Evolutionary conservation across 2,888 invertebrate genomes (phyloP), one percentile per base, ranked within the genome.

Genomic region (Zygogramma bicolorata): DNA sequence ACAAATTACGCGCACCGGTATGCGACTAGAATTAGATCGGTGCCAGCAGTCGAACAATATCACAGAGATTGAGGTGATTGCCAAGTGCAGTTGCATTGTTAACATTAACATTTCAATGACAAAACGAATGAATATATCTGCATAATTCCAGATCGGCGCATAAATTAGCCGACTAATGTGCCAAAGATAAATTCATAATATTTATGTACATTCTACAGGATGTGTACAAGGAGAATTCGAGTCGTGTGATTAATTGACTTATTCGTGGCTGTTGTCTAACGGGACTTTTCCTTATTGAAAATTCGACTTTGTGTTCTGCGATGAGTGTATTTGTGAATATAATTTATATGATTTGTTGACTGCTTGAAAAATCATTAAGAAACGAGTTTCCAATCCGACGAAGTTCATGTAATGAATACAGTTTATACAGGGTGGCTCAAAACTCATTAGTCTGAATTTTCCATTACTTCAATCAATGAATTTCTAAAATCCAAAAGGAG

Each of bases 41-140:
- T 8, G 25, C 53, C 53, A 5, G 53, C 53, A 27, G 25, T 27
- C 13, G 61, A 34, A 61, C 38, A 61, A 38, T 53, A 53, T 25
- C 53, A 25, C 53, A 62, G 38, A 53, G 38, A 81, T 82, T 80
- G 81, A 82, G 82, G 82, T 83, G 82, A 83, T 80, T 83, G 83
- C 77, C 83, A 83, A 83, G 82, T 82, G 79, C 81, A 82, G 71
- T 53, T 78, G 77, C 75, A 81, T 81, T 81, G 81, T 81, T 80
- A 81, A 80, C 75, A 74, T 80, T 78, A 78, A 80, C 81, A 77
- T 81, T 82, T 82, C 81, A 82, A 82, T 82, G 82, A 82, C 82
- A 81, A 80, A 79, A 79, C 76, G 72, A 79, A 79, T 77, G 81
- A 79, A 81, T 82, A 80, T 60, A 81, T 82, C 79, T 79, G 79